Base-by-base conservation (phyloP, 2,113 vertebrate species). In the Mastomys natalensis region DNA sequence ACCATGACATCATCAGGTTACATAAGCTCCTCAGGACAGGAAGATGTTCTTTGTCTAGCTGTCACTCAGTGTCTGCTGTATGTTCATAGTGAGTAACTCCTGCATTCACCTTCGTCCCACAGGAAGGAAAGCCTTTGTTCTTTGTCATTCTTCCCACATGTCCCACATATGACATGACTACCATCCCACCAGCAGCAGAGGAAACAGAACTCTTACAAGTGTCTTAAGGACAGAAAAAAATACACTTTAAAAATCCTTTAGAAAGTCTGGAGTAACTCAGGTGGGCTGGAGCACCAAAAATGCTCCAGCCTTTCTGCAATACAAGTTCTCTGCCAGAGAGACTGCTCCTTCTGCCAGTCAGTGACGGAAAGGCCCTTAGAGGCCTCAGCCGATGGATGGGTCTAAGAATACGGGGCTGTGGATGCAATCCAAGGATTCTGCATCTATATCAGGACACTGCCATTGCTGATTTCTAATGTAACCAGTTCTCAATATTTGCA, bases 401-500 rank as follows among this genome's bases (percentile, higher is more conserved):
- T 43, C 62, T 90, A 58, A 78, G 73, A 77, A 77, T 51, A 87
- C 34, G 1, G 22, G 15, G 29, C 45, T 74, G 17, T 81, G 53
- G 12, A 40, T 91, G 40, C 45, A 26, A 68, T 55, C 45, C 37
- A 90, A 78, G 55, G 55, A 89, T 43, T 84, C 48, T 51, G 91
- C 58, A 94, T 45, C 55, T 89, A 4, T 90, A 82, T 81, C 60
- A 87, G 82, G 60, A 80, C 19, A n/a, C 45, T 68, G 66, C 45
- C 5, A 5, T 60, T 43, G 82, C 48, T 87, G 70, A 29, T 40
- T 40, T 88, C 80, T 96, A 87, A 94, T 87, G 84, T 85, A 96
- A 93, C 37, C 82, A 74, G 22, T 66, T 92, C 58, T 80, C 64
- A 94, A 85, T 85, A 87, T 95, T 91, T 96, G 78, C 93, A 96